A percentile compares a stretch with the other conserved stretches of the same genome.
Conservation (phyloP, 2,888 invertebrate genomes). For the Sceliomorpha sp. region DNA sequence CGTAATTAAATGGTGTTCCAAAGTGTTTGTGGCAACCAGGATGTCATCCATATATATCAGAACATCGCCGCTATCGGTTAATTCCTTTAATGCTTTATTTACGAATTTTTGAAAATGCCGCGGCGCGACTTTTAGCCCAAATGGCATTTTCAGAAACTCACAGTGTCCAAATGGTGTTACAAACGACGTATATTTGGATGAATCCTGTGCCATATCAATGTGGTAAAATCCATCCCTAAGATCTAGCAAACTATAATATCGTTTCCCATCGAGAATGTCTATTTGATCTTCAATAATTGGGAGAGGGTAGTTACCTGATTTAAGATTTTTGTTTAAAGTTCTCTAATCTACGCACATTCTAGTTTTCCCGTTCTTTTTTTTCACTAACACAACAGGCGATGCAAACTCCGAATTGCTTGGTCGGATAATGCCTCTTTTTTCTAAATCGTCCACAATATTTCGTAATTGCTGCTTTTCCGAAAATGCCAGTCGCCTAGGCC, state of each 20-base stretch:
- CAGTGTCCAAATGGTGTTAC: too few relatives aligned
- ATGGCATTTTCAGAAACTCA: too few relatives aligned
- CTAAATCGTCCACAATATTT: constrained; percentile 38
- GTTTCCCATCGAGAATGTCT: constrained; percentile 24
- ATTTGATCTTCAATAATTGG: constrained; percentile 42
- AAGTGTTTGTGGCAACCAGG: neutral
- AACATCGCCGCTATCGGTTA: neutral
- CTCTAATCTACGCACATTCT: constrained; percentile 54
- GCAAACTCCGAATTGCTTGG: constrained; percentile 29
- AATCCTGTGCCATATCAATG: neutral
- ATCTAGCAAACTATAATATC: constrained; percentile 27
- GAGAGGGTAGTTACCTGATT: constrained; percentile 28
- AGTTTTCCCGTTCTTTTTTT: constrained; percentile 52
- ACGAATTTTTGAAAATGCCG: too few relatives aligned
- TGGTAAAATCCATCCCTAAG: constrained; percentile 3
- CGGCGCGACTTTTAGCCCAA: too few relatives aligned
- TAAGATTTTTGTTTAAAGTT: constrained; percentile 31
- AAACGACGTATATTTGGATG: neutral
- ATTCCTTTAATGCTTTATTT: neutral
- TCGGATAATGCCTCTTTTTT: constrained; percentile 31
- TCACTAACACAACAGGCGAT: constrained; percentile 15
- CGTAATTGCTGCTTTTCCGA: constrained; percentile 23
- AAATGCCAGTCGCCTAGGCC: constrained; percentile 27
- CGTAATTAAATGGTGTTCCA: neutral
- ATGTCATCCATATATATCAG: neutral